These are phyloP conservation scores for Rhea pennata DNA, from an alignment of 2,113 vertebrate genomes.

Conservation along the genomic window DNA sequence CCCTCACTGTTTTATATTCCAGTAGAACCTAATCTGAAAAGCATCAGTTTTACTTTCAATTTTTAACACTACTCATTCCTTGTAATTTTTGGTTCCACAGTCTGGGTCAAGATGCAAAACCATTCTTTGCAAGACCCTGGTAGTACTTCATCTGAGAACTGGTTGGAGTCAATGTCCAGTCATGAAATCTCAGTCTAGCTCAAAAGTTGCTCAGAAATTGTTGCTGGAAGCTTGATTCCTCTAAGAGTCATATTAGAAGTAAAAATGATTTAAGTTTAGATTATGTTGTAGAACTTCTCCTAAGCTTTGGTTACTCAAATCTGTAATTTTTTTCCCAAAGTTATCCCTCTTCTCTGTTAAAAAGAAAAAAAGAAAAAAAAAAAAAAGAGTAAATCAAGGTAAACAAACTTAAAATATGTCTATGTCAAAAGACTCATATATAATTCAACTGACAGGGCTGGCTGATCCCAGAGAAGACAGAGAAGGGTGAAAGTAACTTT, in stretches of 20 bases:
- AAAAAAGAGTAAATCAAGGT: neutral
- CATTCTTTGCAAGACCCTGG: neutral
- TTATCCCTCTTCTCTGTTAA: neutral
- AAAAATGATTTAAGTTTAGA: neutral
- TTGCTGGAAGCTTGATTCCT: neutral
- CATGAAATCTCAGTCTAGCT: neutral
- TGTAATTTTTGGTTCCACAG: neutral
- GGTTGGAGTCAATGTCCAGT: neutral
- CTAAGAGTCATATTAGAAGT: neutral
- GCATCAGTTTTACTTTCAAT: neutral
- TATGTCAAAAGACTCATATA: neutral
- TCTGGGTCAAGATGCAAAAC: neutral
- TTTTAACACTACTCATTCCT: neutral
- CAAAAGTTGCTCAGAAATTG: neutral
- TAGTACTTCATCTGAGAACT: neutral
- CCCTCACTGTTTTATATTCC: constrained; percentile 6
- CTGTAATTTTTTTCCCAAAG: neutral
- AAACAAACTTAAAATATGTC: constrained; percentile 11
- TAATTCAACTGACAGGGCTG: constrained; percentile 2
- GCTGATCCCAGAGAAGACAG: neutral
- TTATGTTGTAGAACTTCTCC: neutral
- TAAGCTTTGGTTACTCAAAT: neutral
- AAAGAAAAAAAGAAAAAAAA: neutral
- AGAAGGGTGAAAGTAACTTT: constrained; percentile 2
- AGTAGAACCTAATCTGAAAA: constrained; percentile 17